Percentiles rank a stretch among this genome's conserved stretches.
phyloP scores from a whole-genome alignment of 2,888 invertebrate species.

The Drosophila anceps region DNA sequence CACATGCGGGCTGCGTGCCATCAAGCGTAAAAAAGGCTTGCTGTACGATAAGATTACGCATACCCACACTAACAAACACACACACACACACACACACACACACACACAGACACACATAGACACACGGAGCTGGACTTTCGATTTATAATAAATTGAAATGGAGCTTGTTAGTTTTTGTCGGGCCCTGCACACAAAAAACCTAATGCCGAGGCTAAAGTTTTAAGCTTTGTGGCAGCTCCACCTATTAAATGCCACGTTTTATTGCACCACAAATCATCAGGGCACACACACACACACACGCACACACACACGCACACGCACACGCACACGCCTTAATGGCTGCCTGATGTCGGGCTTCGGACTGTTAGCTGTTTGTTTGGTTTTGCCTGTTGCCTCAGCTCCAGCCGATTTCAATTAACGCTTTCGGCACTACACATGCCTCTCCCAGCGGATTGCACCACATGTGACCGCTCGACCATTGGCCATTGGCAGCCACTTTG shows the following conservation, averaged over 20 bases:
- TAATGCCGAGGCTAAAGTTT: constrained; percentile 37
- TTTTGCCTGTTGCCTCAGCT: constrained; percentile 51
- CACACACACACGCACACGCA: no score
- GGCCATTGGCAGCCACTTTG: constrained; percentile 37
- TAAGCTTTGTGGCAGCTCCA: constrained; percentile 39
- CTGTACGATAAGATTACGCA: constrained; percentile 70
- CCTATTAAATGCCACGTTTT: constrained; percentile 69
- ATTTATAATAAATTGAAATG: constrained; percentile 78
- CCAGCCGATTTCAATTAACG: constrained; percentile 72
- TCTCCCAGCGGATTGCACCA: constrained; percentile 25
- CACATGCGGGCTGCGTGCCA: constrained; percentile 56
- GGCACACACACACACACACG: constrained; percentile 12
- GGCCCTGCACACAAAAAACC: constrained; percentile 21
- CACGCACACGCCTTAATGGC: constrained; percentile 49
- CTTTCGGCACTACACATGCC: constrained; percentile 28
- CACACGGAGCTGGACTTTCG: constrained; percentile 46
- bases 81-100: constrained; percentile 12
- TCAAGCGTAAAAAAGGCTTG: constrained; percentile 75
- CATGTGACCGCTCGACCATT: constrained; percentile 19
- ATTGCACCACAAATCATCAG: constrained; percentile 72
- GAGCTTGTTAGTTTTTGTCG: constrained; percentile 72
- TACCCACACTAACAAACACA: constrained; percentile 10
- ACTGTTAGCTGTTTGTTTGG: constrained; percentile 26
- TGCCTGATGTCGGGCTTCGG: constrained; percentile 59
- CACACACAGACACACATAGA: background rate